phyloP scores from a whole-genome alignment of 2,888 invertebrate species.

The Pemphredon lugubris region DNA sequence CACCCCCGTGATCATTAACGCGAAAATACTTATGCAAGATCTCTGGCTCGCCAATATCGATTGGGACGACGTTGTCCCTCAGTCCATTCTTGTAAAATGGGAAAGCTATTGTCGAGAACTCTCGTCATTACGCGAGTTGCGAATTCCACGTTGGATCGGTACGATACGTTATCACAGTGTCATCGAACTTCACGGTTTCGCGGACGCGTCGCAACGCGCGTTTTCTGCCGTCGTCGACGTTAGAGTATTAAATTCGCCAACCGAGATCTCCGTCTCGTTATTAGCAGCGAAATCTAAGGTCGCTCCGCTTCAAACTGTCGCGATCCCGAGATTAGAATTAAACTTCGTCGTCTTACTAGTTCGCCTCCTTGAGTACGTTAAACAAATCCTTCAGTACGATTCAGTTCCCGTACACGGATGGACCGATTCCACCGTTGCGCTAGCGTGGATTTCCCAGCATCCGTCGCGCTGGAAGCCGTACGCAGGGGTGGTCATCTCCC shows the following conservation, averaged over 20 bases:
- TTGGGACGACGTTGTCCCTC: background rate
- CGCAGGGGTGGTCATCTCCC: too few species aligned
- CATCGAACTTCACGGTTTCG: conserved; percentile 4
- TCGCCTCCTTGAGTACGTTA: background rate
- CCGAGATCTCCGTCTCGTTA: background rate
- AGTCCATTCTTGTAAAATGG: background rate
- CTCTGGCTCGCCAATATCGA: background rate
- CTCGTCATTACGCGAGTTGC: background rate
- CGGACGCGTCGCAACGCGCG: background rate
- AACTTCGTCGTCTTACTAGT: background rate
- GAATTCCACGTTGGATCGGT: background rate
- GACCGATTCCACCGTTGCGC: background rate
- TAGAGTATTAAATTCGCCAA: fast-evolving
- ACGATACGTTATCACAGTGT: background rate
- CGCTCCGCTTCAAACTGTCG: background rate
- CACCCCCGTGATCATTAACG: background rate
- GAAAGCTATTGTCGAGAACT: background rate
- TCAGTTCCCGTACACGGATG: background rate
- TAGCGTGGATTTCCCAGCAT: background rate
- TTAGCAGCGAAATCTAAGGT: background rate
- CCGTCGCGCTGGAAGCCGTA: background rate
- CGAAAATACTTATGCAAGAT: conserved; percentile 1
- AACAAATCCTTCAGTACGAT: background rate
- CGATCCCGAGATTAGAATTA: background rate
- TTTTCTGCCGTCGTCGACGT: conserved; percentile 7